Evolutionary conservation across 2,797 vertebrate genomes (phyloP), one percentile per base, ranked within the genome.

Genomic region (Sebastes hubbsi): DNA sequence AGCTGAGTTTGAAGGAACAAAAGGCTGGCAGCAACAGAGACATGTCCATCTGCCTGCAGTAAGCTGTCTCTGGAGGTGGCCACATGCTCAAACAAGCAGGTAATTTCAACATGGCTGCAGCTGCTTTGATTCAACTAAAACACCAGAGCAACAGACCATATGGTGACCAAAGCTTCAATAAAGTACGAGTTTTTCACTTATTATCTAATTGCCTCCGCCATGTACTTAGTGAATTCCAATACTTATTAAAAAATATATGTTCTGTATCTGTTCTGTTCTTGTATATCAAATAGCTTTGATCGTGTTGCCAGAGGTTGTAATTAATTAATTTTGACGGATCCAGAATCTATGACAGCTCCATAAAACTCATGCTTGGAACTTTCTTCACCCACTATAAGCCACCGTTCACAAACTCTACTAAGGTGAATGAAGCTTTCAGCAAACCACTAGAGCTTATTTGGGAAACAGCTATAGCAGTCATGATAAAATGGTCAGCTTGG

Each of bases 21-120:
- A 64, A 72, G 42, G 13, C 75, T 85, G 71, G 81, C 77, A 75
- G 61, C 16, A 29, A 18, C 36, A 42, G 55, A 2, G 20, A 55
- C 4, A 34, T 10, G 63, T 83, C 91, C 89, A 88, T 93, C 86
- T 93, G 88, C 85, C 72, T 71, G 25, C 67, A 30, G 85, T 77
- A 64, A 75, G 73, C 46, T 49, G 30, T 77, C 72, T 75, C 80
- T 66, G 75, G 77, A 82, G 76, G 84, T 72, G 81, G 79, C 58
- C 69, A 79, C 68, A 65, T 76, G 87, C 87, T 92, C 81, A 81
- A 77, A 87, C 78, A 82, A 89, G 90, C 87, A 87, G 84, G 88
- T 87, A 85, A 86, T 88, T 72, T 67, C 62, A 88, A 88, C 78
- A 88, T 70, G 78, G 75, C 78, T 72, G 52, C 76, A 74, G 72